Conservation (phyloP, 2,113 vertebrate genomes). For the Cryptotis parvus region DNA sequence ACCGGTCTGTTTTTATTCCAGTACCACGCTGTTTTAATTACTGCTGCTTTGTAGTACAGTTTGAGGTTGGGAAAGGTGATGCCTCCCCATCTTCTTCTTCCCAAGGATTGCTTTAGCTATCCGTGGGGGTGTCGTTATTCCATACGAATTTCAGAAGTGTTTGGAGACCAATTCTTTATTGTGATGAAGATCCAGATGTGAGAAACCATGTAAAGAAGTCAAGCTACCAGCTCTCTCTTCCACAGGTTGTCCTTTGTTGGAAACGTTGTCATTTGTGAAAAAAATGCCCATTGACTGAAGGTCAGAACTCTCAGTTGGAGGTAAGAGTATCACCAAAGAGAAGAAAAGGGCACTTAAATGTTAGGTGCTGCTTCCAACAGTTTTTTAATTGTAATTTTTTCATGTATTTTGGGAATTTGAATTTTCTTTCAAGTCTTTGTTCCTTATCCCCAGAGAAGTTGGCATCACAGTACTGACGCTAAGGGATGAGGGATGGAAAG, state of each 20-base stretch:
- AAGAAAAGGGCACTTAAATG: background rate
- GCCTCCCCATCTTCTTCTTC: too few species aligned
- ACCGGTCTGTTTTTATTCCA: too few species aligned
- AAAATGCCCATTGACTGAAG: background rate
- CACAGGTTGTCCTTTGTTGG: background rate
- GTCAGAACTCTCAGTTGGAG: background rate
- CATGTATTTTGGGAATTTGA: background rate
- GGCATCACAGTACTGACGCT: too few species aligned
- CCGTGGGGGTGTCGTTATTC: too few species aligned
- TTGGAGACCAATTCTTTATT: conserved; percentile 2
- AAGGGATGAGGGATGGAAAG: background rate
- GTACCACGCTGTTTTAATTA: too few species aligned
- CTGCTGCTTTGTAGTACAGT: too few species aligned
- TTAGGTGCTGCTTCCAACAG: background rate
- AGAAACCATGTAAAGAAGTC: background rate
- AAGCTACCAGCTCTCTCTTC: background rate
- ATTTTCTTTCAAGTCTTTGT: background rate
- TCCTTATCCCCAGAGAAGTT: background rate
- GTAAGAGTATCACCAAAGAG: background rate
- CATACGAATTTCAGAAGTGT: too few species aligned
- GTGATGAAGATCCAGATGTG: background rate
- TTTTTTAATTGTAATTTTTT: background rate
- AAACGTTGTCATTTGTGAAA: background rate
- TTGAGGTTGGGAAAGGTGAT: too few species aligned
- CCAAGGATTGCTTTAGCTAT: too few species aligned